These are phyloP conservation scores for Pseudorhombus dupliciocellatus DNA, from an alignment of 2,113 vertebrate genomes.

Conservation along the genomic window DNA sequence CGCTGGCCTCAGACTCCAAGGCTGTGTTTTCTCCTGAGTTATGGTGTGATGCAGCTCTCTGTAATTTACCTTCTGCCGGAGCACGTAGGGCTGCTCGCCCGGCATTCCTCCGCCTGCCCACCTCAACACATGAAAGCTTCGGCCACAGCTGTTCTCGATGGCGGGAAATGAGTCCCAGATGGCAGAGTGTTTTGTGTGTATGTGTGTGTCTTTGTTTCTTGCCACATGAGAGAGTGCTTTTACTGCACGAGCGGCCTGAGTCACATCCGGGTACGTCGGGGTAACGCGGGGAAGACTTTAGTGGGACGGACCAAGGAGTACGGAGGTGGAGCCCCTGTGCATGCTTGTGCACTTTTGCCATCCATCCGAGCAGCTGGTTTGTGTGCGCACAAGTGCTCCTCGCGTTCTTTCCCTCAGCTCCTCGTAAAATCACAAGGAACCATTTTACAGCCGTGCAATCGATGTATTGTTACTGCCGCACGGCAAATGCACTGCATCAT, in stretches of 20 bases:
- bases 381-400: constrained; percentile 23
- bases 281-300: constrained; percentile 55
- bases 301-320: constrained; percentile 18
- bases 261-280: constrained; percentile 56
- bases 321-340: constrained; percentile 54
- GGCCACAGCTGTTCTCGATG: constrained; percentile 72
- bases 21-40: constrained; percentile 57
- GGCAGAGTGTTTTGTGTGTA: constrained; percentile 62
- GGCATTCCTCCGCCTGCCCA: constrained; percentile 69
- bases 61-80: constrained; percentile 75
- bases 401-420: no score
- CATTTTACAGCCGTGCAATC: constrained; percentile 33
- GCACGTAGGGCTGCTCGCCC: constrained; percentile 44
- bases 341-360: constrained; percentile 27
- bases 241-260: constrained; percentile 70
- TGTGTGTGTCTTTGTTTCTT: constrained; percentile 54
- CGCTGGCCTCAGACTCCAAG: constrained; percentile 55
- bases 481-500: constrained; percentile 42
- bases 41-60: constrained; percentile 50
- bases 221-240: constrained; percentile 70
- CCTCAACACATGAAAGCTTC: constrained; percentile 73
- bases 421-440: constrained; percentile 8
- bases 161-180: constrained; percentile 73
- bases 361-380: constrained; percentile 40
- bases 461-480: constrained; percentile 4